Evolutionary conservation across 2,797 vertebrate genomes (phyloP).

Genomic region (Mycteria americana): DNA sequence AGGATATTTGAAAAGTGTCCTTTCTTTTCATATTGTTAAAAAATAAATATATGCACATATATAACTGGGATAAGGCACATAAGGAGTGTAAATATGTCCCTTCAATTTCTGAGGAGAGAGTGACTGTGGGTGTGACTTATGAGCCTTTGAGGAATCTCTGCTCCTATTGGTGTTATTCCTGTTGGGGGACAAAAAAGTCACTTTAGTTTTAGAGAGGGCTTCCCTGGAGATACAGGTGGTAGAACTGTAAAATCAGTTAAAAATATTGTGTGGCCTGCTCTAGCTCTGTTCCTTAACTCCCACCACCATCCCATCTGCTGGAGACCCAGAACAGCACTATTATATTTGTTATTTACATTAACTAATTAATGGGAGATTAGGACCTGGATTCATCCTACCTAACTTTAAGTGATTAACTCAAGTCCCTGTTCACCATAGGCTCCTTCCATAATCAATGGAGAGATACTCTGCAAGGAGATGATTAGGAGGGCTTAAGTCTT

Average conservation of each 20-base stretch:
- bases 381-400: background rate
- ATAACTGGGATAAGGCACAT: background rate
- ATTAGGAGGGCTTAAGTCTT: background rate
- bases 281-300: background rate
- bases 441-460: background rate
- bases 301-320: background rate
- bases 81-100: background rate
- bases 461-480: background rate
- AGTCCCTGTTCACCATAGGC: background rate
- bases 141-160: background rate
- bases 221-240: background rate
- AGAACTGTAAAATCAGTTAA: background rate
- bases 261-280: background rate
- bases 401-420: background rate
- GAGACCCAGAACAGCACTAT: background rate
- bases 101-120: background rate
- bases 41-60: background rate
- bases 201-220: background rate
- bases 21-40: background rate
- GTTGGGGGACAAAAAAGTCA: fast-evolving
- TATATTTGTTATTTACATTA: background rate
- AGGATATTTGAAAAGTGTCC: background rate
- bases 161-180: background rate
- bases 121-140: background rate
- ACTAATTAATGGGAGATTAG: background rate